Conservation (phyloP, 53 echinoderm and acorn worm species). For the Stichopus horrens region DNA sequence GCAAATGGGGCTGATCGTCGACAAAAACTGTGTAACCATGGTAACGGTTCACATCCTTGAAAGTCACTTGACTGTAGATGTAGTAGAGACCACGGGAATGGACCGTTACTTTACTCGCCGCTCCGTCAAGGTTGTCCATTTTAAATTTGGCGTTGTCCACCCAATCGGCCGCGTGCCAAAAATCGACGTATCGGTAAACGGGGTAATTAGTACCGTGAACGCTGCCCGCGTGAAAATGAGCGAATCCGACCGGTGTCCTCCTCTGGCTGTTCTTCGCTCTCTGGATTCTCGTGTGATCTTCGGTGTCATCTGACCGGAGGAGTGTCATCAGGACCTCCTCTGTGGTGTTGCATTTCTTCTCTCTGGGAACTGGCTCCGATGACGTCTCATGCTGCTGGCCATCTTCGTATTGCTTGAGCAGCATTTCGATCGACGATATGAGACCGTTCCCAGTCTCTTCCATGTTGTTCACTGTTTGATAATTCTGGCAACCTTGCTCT, state of each 20-base stretch:
- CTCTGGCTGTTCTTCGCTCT: slow-evolving; percentile 16
- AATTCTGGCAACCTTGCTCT: slow-evolving; percentile 3
- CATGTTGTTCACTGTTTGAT: slow-evolving; percentile 20
- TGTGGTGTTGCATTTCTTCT: background rate
- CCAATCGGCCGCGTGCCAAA: slow-evolving; percentile 33
- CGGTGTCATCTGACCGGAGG: background rate
- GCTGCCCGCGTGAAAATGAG: slow-evolving; percentile 34
- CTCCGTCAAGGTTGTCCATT: background rate
- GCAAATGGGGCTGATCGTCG: slow-evolving; percentile 15
- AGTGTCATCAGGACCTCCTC: background rate
- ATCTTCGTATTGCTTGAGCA: slow-evolving; percentile 2
- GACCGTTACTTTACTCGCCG: slow-evolving; percentile 20
- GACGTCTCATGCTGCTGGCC: background rate
- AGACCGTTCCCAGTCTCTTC: slow-evolving; percentile 28
- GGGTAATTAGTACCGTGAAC: slow-evolving; percentile 22
- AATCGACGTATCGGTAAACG: background rate
- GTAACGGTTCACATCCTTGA: slow-evolving; percentile 35
- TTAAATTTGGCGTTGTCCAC: slow-evolving; percentile 17
- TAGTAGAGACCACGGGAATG: slow-evolving; percentile 18
- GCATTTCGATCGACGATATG: slow-evolving; percentile 26
- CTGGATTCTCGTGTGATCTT: background rate
- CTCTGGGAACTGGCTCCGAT: background rate
- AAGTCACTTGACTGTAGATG: slow-evolving; percentile 40
- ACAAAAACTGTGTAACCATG: slow-evolving; percentile 37
- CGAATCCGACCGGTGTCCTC: slow-evolving; percentile 17